Conservation (phyloP, 1,140 invertebrate species). For the Leptinotarsa lineolata region DNA sequence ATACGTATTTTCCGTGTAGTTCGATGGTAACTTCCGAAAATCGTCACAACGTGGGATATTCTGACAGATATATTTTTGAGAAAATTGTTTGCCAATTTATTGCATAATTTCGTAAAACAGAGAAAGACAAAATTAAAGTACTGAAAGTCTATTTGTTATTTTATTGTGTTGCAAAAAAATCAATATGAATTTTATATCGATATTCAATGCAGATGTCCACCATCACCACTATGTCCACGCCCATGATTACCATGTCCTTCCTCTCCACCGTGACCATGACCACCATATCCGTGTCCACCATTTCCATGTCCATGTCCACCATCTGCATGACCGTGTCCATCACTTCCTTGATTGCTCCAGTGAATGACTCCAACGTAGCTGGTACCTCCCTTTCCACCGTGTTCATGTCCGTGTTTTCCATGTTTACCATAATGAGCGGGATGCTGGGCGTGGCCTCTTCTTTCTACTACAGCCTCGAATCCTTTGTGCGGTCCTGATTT, state of each 20-base stretch:
- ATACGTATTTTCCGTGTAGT: no score
- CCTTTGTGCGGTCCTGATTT: conserved; percentile 54
- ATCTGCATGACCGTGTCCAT: background rate
- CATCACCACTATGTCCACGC: no score
- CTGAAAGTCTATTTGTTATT: no score
- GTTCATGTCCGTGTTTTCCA: conserved; percentile 2
- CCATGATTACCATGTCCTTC: background rate
- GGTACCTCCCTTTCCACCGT: conserved; percentile 27
- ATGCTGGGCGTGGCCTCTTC: conserved; percentile 43
- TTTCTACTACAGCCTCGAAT: conserved; percentile 46
- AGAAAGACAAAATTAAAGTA: no score
- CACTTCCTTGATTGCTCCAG: conserved; percentile 23
- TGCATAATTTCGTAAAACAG: no score
- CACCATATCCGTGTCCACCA: conserved; percentile 26
- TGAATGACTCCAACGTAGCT: conserved; percentile 36
- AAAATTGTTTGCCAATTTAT: no score
- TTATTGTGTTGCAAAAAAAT: no score
- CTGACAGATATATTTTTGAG: no score
- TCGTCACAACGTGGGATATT: no score
- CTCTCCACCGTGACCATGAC: conserved; percentile 22
- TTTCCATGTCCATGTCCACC: background rate
- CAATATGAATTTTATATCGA: no score
- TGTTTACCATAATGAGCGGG: conserved; percentile 35
- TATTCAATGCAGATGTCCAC: no score
- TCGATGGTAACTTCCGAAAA: no score